These are phyloP conservation scores for Hypanus sabinus DNA, from an alignment of 2,113 vertebrate species.

Conservation along the genomic window DNA sequence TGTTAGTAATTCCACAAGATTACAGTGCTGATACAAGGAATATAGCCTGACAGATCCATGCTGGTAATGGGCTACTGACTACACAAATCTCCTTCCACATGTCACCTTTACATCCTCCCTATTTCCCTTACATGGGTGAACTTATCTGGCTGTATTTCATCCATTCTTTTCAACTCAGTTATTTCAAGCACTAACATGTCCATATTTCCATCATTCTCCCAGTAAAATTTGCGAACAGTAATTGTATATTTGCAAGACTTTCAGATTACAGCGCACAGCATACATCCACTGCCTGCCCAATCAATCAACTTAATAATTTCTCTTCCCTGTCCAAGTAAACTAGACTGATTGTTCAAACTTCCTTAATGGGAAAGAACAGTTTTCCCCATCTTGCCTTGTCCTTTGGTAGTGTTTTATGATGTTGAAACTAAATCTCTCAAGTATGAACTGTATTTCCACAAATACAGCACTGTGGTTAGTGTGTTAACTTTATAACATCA, in stretches of 20 bases:
- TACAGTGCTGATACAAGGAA: background rate
- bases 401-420: background rate
- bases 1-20: background rate
- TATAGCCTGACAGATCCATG: background rate
- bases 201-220: background rate
- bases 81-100: background rate
- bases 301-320: no score
- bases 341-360: background rate
- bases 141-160: background rate
- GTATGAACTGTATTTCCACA: background rate
- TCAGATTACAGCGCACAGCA: background rate
- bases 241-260: background rate
- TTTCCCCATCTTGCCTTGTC: background rate
- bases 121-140: background rate
- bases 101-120: background rate
- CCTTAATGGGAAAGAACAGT: background rate
- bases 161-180: background rate
- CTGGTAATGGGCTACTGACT: background rate
- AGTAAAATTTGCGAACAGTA: background rate
- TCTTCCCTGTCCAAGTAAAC: background rate
- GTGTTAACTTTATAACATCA: no score
- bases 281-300: background rate
- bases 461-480: no score
- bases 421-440: background rate
- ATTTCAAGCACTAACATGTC: background rate